Evolutionary conservation across 2,888 invertebrate genomes (phyloP).

Genomic region (Acronicta psi): DNA sequence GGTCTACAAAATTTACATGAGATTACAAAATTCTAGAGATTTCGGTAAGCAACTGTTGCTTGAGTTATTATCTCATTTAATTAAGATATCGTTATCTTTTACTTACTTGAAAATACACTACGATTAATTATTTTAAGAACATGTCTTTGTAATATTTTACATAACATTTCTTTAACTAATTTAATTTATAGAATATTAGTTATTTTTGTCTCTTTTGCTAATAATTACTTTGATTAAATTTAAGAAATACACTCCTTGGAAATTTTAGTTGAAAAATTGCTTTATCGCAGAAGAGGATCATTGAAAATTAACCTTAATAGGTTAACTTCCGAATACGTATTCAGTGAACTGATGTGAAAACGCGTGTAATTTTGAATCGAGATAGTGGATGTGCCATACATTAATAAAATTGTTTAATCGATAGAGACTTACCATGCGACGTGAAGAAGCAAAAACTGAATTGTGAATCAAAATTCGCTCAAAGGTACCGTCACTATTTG

Average conservation of each 20-base stretch:
- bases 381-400: background rate
- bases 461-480: background rate
- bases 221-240: too few relatives aligned
- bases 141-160: too few relatives aligned
- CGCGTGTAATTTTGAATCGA: conserved; percentile 7
- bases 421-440: conserved; percentile 1
- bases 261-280: conserved; percentile 1
- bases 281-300: conserved; percentile 26
- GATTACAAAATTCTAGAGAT: conserved; percentile 10
- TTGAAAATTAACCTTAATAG: conserved; percentile 14
- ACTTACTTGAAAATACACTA: conserved; percentile 2
- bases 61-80: conserved; percentile 33
- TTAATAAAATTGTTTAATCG: conserved; percentile 17
- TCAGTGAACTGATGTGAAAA: conserved; percentile 7
- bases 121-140: conserved; percentile 13
- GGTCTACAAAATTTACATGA: conserved; percentile 16
- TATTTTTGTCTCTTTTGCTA: too few relatives aligned
- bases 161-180: background rate
- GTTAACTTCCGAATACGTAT: conserved; percentile 23
- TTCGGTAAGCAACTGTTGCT: conserved; percentile 8
- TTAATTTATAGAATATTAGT: too few relatives aligned
- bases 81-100: conserved; percentile 12
- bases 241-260: conserved; percentile 25
- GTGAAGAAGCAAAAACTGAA: background rate
- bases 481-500: too few relatives aligned